Conservation (phyloP, 2,797 vertebrate species). For the Alectoris magna region DNA sequence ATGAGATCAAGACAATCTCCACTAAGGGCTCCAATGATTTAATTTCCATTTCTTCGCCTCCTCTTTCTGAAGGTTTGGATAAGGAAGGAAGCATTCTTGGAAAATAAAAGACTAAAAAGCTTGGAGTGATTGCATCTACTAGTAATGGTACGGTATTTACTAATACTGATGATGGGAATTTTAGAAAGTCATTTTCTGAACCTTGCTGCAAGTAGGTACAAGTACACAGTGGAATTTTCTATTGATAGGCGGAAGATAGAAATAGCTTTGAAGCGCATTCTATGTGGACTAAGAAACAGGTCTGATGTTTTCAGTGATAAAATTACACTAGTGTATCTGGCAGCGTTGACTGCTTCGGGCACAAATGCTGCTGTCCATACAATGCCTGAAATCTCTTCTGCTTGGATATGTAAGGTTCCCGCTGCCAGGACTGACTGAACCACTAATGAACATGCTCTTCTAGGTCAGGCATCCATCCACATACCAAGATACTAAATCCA, state of each 20-base stretch:
- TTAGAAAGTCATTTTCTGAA: background rate
- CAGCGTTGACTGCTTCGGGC: background rate
- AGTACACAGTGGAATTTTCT: background rate
- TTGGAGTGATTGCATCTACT: background rate
- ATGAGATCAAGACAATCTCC: background rate
- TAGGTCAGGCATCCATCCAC: background rate
- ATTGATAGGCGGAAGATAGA: background rate
- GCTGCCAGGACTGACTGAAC: background rate
- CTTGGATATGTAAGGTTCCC: constrained; percentile 23
- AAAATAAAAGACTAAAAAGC: background rate
- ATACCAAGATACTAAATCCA: background rate
- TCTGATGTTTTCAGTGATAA: background rate
- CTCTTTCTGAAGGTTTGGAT: background rate
- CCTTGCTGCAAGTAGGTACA: background rate
- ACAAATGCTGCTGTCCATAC: background rate
- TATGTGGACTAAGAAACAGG: background rate
- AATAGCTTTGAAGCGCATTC: background rate
- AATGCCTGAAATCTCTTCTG: constrained; percentile 23
- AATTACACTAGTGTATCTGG: background rate
- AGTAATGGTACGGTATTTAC: background rate
- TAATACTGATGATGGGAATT: background rate
- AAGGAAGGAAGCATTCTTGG: background rate
- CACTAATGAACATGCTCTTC: background rate
- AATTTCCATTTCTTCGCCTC: background rate
- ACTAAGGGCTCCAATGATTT: background rate